Base-by-base conservation (phyloP, 2,888 invertebrate species). In the Phytoseiulus persimilis region DNA sequence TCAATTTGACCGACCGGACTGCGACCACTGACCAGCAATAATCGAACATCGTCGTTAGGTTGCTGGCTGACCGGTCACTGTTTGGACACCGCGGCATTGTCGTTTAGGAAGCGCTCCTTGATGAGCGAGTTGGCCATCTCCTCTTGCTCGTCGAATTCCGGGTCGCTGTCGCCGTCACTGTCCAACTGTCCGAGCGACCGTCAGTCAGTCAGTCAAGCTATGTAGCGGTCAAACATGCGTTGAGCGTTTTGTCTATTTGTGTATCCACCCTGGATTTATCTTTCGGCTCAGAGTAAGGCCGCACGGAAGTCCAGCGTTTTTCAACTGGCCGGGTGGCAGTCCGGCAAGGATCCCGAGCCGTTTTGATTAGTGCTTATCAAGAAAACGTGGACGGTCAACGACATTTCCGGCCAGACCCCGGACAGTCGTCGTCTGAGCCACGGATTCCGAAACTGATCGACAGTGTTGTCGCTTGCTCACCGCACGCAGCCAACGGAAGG, bases 341-440 rank as follows among this genome's bases (percentile, higher is more conserved):
- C 65, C 28, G 65, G 65, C 65, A 65, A 65, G 65, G 65, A 65
- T 65, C 65, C 65, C 65, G 18, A 65, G 65, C 65, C 65, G 28
- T 65, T 65, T 65, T 65, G 65, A 65, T 65, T 65, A 65, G 65
- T 65, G 65, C 65, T 65, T 65, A 65, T 65, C 65, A 65, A 65
- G 65, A 65, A 65, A 28, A 65, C 65, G 65, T 65, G 28, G 65
- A 65, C 65, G 65, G 65, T 65, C 65, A 65, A 65, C 65, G 65
- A 65, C 65, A 65, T 65, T 65, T 65, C 65, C 65, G 65, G 65
- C 65, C 65, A 65, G 65, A 23, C 65, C 65, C 65, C 28, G 65
- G 65, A 65, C 65, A 65, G 14, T 65, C 65, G 65, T 65, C 65
- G 65, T 28, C 65, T 65, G 65, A 28, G 65, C 14, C 65, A 23